Percentiles rank a stretch among this genome's conserved stretches.
phyloP scores from a whole-genome alignment of 37 sponge, comb jelly and placozoan species.

The Aplysina aerophoba region DNA sequence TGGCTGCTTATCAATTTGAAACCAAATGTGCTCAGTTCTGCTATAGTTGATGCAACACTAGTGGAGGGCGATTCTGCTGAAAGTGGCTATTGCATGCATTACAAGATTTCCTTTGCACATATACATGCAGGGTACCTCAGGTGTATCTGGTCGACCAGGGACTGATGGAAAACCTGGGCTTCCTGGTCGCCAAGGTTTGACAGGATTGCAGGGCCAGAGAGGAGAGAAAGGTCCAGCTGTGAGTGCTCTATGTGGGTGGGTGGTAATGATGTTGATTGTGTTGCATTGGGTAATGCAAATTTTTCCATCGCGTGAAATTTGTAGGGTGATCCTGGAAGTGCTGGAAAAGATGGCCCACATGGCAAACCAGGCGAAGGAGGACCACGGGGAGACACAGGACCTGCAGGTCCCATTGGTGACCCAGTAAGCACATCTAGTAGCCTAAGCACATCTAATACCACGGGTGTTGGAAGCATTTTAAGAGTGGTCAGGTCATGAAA shows the following conservation, averaged over 20 bases:
- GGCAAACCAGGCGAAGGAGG: slow-evolving; percentile 22
- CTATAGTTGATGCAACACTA: too few relatives aligned
- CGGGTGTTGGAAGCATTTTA: too few relatives aligned
- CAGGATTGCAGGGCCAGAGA: slow-evolving; percentile 26
- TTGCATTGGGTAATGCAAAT: background rate
- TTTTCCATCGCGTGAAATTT: background rate
- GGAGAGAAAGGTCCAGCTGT: slow-evolving; percentile 32
- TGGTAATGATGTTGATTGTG: background rate
- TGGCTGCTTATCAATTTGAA: too few relatives aligned
- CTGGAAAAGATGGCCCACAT: slow-evolving; percentile 7
- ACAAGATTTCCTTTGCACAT: too few relatives aligned
- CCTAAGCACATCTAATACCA: too few relatives aligned
- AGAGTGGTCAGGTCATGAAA: too few relatives aligned
- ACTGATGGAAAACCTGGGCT: slow-evolving; percentile 5
- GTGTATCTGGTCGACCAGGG: background rate
- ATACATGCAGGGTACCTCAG: background rate
- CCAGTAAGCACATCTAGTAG: background rate
- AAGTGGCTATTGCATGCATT: too few relatives aligned
- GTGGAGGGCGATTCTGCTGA: too few relatives aligned
- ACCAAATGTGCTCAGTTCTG: too few relatives aligned
- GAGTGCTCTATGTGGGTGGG: background rate
- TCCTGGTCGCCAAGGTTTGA: slow-evolving; percentile 14
- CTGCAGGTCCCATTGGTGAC: slow-evolving; percentile 14
- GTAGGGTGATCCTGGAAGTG: slow-evolving; percentile 34
- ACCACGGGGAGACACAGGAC: slow-evolving; percentile 7